Conservation (phyloP, 2,113 vertebrate species). For the Seriola dumerili region DNA sequence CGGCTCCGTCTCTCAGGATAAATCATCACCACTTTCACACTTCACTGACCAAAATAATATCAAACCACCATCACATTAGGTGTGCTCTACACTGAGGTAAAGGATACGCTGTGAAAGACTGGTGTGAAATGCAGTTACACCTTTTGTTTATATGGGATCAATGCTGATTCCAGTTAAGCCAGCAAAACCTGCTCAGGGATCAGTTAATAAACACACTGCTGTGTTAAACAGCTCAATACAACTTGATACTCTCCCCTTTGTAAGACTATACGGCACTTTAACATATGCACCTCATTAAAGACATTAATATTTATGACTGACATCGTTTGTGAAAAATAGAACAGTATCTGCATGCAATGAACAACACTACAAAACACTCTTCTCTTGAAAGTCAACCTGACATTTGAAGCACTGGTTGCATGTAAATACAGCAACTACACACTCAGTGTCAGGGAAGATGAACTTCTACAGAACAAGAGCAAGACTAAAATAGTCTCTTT, state of each 20-base stretch:
- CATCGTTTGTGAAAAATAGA: neutral
- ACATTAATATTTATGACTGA: neutral
- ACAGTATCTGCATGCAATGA: neutral
- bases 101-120: slow-evolving; percentile 6
- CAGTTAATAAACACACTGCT: slow-evolving; percentile 4
- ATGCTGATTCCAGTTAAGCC: slow-evolving; percentile 52
- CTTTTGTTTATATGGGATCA: slow-evolving; percentile 37
- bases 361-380: neutral
- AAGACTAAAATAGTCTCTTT: slow-evolving; percentile 23
- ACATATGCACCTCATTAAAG: neutral
- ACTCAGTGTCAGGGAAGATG: neutral
- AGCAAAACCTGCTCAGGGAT: slow-evolving; percentile 63
- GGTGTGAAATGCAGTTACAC: slow-evolving; percentile 20
- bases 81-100: neutral
- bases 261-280: too few relatives aligned
- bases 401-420: slow-evolving; percentile 4
- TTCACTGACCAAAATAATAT: slow-evolving; percentile 22
- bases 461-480: slow-evolving; percentile 11
- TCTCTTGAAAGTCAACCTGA: neutral
- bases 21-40: slow-evolving; percentile 7
- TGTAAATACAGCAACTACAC: neutral
- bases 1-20: neutral
- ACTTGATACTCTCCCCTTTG: neutral
- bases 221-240: neutral
- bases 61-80: neutral